Conservation (phyloP, 2,888 invertebrate genomes). For the Clistopyga incitator region DNA sequence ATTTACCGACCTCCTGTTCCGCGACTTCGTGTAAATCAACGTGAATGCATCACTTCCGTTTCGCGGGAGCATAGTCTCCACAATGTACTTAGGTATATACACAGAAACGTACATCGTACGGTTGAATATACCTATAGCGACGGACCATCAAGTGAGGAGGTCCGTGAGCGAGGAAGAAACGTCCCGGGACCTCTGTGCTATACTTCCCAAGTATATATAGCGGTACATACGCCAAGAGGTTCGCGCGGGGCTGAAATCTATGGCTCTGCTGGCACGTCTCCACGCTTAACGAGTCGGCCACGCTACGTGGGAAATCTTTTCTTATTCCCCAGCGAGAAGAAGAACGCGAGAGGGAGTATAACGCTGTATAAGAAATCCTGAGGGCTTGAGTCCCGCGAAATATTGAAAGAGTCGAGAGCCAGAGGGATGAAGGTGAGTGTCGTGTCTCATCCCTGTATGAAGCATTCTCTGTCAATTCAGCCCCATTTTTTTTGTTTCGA, state of each 20-base stretch:
- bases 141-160: conserved; percentile 31
- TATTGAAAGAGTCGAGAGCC: conserved; percentile 30
- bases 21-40: conserved; percentile 69
- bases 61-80: conserved; percentile 58
- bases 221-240: conserved; percentile 13
- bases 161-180: conserved; percentile 52
- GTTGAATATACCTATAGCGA: neutral
- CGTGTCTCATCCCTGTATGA: conserved; percentile 35
- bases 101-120: conserved; percentile 1
- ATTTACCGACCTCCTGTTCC: conserved; percentile 64
- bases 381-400: conserved; percentile 41
- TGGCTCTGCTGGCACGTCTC: conserved; percentile 65
- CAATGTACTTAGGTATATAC: conserved; percentile 50
- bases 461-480: no score
- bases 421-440: conserved; percentile 46
- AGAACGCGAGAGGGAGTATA: neutral
- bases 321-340: conserved; percentile 47
- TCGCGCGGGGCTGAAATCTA: conserved; percentile 55
- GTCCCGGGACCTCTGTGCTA: conserved; percentile 55
- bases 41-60: conserved; percentile 70
- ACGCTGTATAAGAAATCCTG: conserved; percentile 43
- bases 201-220: conserved; percentile 10
- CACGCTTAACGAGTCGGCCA: conserved; percentile 66
- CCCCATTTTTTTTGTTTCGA: no score
- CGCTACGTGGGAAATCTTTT: conserved; percentile 65